Conservation (phyloP, 1,140 invertebrate genomes). For the Anoplophora glabripennis region DNA sequence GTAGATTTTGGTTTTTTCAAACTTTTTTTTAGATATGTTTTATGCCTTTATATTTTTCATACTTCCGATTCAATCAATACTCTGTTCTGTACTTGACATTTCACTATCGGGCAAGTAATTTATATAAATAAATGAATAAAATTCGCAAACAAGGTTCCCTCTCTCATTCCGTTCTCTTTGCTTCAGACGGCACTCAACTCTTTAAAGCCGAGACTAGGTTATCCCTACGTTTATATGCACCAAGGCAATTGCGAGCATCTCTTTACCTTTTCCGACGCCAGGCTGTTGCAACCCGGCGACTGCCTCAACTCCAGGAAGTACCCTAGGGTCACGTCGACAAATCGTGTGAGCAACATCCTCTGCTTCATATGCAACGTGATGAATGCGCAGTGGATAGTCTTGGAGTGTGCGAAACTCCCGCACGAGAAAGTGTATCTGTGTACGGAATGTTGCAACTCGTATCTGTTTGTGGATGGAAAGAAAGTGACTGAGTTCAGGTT, state of each 20-base stretch:
- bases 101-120: too few relatives aligned
- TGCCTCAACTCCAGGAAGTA: constrained; percentile 50
- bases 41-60: too few relatives aligned
- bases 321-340: constrained; percentile 54
- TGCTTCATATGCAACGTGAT: constrained; percentile 57
- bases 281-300: constrained; percentile 55
- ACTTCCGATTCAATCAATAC: too few relatives aligned
- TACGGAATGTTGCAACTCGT: constrained; percentile 61
- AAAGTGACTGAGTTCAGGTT: constrained; percentile 59
- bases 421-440: constrained; percentile 68
- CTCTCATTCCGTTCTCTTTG: too few relatives aligned
- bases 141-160: too few relatives aligned
- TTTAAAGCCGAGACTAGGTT: constrained; percentile 55
- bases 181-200: constrained; percentile 53
- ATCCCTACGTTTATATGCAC: constrained; percentile 74
- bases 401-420: constrained; percentile 57
- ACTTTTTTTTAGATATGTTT: too few relatives aligned
- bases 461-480: constrained; percentile 60
- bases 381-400: constrained; percentile 59
- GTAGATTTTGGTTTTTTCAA: too few relatives aligned
- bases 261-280: constrained; percentile 71
- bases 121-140: too few relatives aligned
- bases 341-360: constrained; percentile 39
- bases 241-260: constrained; percentile 89
- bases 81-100: too few relatives aligned